These are phyloP conservation scores for Ashinkailepas kermadecensis DNA, from an alignment of 2,888 invertebrate species.

Conservation along the genomic window DNA sequence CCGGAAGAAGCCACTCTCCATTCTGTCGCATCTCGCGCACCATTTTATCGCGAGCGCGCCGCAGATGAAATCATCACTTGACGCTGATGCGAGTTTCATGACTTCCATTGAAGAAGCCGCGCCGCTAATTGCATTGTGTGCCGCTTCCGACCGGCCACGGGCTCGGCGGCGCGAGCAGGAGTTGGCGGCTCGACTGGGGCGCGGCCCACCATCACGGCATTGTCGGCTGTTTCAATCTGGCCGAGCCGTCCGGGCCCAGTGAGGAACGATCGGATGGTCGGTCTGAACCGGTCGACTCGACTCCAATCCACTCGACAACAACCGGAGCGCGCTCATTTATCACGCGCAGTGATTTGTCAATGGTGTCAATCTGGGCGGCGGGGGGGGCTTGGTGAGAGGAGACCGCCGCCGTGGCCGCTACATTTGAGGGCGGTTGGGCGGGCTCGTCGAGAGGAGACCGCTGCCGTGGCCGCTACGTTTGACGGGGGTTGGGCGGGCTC, in stretches of 20 bases:
- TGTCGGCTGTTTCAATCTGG: background rate
- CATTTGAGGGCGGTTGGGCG: too few relatives aligned
- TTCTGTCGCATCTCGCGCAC: too few relatives aligned
- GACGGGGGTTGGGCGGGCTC: too few relatives aligned
- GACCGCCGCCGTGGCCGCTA: too few relatives aligned
- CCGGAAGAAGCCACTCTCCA: too few relatives aligned
- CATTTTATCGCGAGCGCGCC: background rate
- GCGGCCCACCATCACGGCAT: background rate
- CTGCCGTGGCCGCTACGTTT: too few relatives aligned
- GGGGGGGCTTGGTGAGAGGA: too few relatives aligned
- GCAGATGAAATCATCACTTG: slow-evolving; percentile 4
- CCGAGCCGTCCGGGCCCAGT: background rate
- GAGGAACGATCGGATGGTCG: background rate
- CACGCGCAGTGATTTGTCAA: background rate
- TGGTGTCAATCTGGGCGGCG: background rate
- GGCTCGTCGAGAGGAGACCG: too few relatives aligned
- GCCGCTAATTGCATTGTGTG: background rate
- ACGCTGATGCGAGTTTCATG: slow-evolving; percentile 5
- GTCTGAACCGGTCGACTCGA: background rate
- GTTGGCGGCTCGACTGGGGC: too few relatives aligned
- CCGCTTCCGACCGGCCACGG: too few relatives aligned
- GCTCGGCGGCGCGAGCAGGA: too few relatives aligned
- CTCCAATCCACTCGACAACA: background rate
- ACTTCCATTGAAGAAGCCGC: background rate
- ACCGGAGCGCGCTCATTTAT: background rate